These are phyloP conservation scores for Mesitornis unicolor DNA, from an alignment of 2,113 vertebrate genomes.

Conservation along the genomic window DNA sequence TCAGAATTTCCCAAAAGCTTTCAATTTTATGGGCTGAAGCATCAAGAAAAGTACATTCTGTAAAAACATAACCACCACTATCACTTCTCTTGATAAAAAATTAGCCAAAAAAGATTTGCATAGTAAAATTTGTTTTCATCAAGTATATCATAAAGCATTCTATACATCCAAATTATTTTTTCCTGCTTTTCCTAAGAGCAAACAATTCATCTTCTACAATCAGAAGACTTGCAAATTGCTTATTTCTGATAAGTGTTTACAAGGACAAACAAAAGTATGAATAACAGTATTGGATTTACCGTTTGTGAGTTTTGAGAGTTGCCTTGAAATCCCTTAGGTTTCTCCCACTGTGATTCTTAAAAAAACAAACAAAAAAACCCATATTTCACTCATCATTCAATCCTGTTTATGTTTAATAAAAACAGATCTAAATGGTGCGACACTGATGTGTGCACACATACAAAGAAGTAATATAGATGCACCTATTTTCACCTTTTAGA, in stretches of 20 bases:
- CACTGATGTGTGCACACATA: neutral
- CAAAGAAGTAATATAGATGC: neutral
- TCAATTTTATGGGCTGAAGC: neutral
- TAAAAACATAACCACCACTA: neutral
- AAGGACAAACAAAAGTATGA: neutral
- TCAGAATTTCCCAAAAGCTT: neutral
- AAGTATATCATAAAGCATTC: neutral
- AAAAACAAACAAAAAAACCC: conserved; percentile 43
- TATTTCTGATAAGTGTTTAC: neutral
- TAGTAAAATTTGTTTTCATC: neutral
- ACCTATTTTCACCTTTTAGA: neutral
- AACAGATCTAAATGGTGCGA: neutral
- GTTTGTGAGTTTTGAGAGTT: conserved; percentile 57
- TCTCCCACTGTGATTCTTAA: conserved; percentile 83
- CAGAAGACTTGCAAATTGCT: neutral
- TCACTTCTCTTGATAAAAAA: neutral
- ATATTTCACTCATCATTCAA: neutral
- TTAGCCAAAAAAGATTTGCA: neutral
- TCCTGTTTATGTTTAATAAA: neutral
- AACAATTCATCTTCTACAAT: neutral
- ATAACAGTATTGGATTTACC: conserved; percentile 63
- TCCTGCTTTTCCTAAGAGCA: neutral
- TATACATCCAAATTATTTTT: neutral
- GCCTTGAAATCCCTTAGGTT: conserved; percentile 80
- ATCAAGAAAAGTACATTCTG: neutral